Evolutionary conservation across 2,797 vertebrate genomes (phyloP).

Genomic region (Huso huso): DNA sequence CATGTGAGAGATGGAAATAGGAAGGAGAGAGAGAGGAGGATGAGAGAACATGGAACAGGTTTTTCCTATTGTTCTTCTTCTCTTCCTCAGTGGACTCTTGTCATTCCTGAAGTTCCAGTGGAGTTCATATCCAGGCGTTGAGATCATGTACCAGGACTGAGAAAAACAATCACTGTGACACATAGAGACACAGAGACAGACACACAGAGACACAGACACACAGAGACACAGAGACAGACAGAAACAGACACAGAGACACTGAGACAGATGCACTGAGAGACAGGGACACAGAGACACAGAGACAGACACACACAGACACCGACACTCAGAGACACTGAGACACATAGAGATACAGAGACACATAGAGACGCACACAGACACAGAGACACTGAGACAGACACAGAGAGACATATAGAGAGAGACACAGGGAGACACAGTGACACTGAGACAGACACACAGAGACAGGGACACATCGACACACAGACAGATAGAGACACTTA

Average conservation of each 20-base stretch:
- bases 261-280: background rate
- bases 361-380: background rate
- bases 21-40: background rate
- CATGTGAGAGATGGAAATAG: background rate
- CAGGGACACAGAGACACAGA: background rate
- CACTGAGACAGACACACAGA: background rate
- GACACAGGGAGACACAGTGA: background rate
- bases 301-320: background rate
- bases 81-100: background rate
- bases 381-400: slow-evolving; percentile 21
- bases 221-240: background rate
- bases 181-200: slow-evolving; percentile 4
- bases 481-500: background rate
- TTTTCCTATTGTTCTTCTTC: background rate
- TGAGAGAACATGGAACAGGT: background rate
- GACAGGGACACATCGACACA: background rate
- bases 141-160: background rate
- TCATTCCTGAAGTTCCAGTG: background rate
- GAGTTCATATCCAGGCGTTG: slow-evolving; percentile 10
- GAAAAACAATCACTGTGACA: slow-evolving; percentile 5
- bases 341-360: background rate
- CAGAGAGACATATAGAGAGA: slow-evolving; percentile 18
- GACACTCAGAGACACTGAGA: background rate
- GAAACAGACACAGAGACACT: background rate
- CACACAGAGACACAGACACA: background rate